Evolutionary conservation across 1,140 invertebrate genomes (phyloP), one percentile per base, ranked within the genome.

Genomic region (Leptinotarsa lineolata): DNA sequence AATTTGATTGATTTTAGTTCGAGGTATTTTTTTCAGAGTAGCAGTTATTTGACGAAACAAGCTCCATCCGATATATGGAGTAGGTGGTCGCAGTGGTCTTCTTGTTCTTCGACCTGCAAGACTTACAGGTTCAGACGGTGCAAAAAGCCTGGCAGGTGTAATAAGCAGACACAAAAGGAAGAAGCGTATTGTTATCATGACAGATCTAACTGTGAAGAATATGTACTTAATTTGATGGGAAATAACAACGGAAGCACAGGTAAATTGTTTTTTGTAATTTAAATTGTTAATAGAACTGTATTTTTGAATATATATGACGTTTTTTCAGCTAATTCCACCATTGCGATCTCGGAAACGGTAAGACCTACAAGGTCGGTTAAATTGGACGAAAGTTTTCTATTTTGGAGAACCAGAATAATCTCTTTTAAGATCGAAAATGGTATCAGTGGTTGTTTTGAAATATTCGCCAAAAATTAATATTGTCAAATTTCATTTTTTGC

Each of bases 171-270:
- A 88, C 95, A 74, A 88, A 90, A 74, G 91, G 77, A 97, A 83
- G 92, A 91, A 3, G 93, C 94, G 6, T 94, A 93, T 77, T 97
- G 95, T 81, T 95, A 94, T 81, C 87, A 91, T 2, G 91, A 93
- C 79, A 92, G 91, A 59, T 93, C 91, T 72, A 90, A 89, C 74
- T 95, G 94, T 82, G 91, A 95, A 81, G 88, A 87, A 61, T 93
- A 91, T 90, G 89, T 94, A 39, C 88, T 91, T 16, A 77, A 77
- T 75, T 74, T 83, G 60, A 61, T 83, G 61, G 75, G 81, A 8
- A 59, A 22, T 63, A 63, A 21, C 24, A 54, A 18, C n/a, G n/a
- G 48, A 54, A 54, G n/a, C 48, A 54, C 48, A 54, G 48, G 48
- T 54, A 54, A 54, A 39, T 39, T n/a, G n/a, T n/a, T n/a, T n/a